A percentile compares a stretch with the other conserved stretches of the same genome.
phyloP scores from a whole-genome alignment of 2,888 invertebrate species.

The Leucoma salicis region DNA sequence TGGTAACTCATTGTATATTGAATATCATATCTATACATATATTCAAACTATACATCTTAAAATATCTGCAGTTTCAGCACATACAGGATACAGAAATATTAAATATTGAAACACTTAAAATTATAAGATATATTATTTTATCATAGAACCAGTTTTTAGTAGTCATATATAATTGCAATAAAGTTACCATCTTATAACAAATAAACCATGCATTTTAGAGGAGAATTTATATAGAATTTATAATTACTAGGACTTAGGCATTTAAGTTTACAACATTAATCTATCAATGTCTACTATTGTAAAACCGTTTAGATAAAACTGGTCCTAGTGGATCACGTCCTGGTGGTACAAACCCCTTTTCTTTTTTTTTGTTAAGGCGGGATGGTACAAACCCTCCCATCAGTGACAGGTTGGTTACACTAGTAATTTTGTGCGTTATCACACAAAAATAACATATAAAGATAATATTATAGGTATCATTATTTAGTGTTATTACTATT shows the following conservation, averaged over 20 bases:
- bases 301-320: not conserved
- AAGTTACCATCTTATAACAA: not conserved
- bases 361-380: no score
- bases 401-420: constrained; percentile 6
- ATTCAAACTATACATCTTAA: not conserved
- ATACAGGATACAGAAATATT: no score
- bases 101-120: no score
- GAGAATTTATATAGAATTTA: no score
- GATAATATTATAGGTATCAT: no score
- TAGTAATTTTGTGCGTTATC: constrained; percentile 3
- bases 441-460: not conserved
- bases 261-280: not conserved
- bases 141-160: no score
- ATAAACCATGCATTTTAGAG: not conserved
- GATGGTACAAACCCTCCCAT: constrained; percentile 7
- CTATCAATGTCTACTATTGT: not conserved
- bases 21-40: not conserved
- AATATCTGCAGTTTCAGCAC: no score
- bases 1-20: constrained; percentile 3
- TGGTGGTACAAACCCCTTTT: constrained; percentile 2
- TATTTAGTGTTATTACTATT: no score
- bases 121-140: no score
- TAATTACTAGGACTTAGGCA: not conserved
- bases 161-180: not conserved
- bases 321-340: not conserved